Evolutionary conservation across 2,888 invertebrate genomes (phyloP).

Genomic region (Ischnura elegans): DNA sequence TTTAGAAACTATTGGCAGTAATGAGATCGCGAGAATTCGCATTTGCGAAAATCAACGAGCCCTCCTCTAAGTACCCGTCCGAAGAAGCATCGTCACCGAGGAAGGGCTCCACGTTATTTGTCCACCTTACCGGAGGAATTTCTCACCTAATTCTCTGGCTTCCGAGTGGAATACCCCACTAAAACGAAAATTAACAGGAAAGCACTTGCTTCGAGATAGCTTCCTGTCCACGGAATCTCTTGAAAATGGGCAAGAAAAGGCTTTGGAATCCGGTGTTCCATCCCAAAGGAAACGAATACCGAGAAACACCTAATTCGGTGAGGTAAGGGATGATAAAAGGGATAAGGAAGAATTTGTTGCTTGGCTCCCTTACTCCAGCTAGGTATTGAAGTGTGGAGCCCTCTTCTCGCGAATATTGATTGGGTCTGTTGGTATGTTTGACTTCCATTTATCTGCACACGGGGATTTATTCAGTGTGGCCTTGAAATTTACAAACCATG

Average conservation of each 20-base stretch:
- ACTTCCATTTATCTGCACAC: too few species aligned
- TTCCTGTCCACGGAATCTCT: background rate
- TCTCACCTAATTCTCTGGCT: conserved; percentile 19
- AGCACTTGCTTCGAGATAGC: background rate
- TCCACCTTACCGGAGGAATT: background rate
- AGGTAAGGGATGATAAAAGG: background rate
- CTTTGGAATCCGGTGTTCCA: background rate
- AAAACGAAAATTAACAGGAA: background rate
- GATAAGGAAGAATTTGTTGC: too few species aligned
- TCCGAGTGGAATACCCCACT: background rate
- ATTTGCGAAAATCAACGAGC: too few species aligned
- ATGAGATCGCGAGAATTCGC: too few species aligned
- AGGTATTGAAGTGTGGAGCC: too few species aligned
- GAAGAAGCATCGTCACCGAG: background rate
- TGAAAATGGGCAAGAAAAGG: background rate
- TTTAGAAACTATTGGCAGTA: too few species aligned
- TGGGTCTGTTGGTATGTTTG: too few species aligned
- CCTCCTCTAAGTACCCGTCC: background rate
- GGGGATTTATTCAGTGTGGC: too few species aligned
- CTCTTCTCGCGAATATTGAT: too few species aligned
- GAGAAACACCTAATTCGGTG: background rate
- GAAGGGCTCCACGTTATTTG: background rate
- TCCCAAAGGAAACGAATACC: background rate
- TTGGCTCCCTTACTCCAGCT: too few species aligned
- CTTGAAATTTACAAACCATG: too few species aligned